Base-by-base conservation (phyloP, 2,888 invertebrate species). In the Sclerodermus sp. region DNA sequence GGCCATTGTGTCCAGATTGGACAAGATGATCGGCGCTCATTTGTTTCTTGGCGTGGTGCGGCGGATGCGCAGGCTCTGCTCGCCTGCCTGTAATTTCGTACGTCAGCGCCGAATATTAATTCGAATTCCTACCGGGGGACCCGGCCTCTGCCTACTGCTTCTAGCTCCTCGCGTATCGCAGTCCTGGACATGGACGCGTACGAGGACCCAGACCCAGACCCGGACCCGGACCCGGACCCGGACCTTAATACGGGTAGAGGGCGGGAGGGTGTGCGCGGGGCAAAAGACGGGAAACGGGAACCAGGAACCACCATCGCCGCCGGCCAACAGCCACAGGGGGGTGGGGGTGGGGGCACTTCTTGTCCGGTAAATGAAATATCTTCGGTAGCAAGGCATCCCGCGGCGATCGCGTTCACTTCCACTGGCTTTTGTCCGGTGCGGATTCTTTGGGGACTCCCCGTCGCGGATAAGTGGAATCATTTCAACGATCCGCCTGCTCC, bases 81-180 rank as follows among this genome's bases (percentile, higher is more conserved):
- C 53, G 61, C 55, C 51, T 64, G 66, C 64, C 67, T 68, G 71
- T 72, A 76, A 77, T 76, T 77, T 70, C 66, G 69, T 67, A 72
- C 70, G 76, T 77, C 77, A 76, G 72, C 77, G 66, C 74, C 75
- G 76, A 76, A 76, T 77, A 77, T 77, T 77, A 77, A 77, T 76
- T 77, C 66, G 74, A 74, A 76, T 77, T 77, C 74, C 70, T 68
- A 45, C 51, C 55, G 48, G 49, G 45, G 42, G 39, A 42, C 48
- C 42, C 14, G 44, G 23, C 43, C 15, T 41, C 31, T n/a, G 37
- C 31, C 10, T 17, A 29, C 43, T 34, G 45, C 34, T 37, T 43
- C 47, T 46, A 37, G 10, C 15, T 17, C 31, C 48, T 13, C 34
- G 4, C n/a, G n/a, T 14, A 34, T 47, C 52, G 42, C 45, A 44